Percentiles rank a stretch among this genome's conserved stretches.
Conservation (phyloP, 2,797 vertebrate genomes). For the Tarsius wallacei region DNA sequence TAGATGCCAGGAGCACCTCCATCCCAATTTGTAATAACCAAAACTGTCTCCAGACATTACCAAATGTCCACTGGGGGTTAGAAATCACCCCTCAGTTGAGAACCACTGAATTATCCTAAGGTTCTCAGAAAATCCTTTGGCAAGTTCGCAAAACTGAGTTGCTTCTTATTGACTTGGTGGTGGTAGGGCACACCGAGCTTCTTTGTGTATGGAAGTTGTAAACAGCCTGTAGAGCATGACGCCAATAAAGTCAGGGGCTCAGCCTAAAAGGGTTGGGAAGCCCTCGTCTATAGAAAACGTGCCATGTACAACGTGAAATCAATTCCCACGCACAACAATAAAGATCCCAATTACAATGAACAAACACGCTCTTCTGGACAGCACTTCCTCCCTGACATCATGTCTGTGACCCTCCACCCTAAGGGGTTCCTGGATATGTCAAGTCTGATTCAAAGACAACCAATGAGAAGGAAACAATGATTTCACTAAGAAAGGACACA, state of each 20-base stretch:
- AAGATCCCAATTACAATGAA: background rate
- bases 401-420: background rate
- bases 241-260: background rate
- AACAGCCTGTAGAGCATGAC: background rate
- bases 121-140: background rate
- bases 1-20: background rate
- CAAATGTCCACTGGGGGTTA: background rate
- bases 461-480: background rate
- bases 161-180: background rate
- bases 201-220: background rate
- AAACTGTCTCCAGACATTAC: background rate
- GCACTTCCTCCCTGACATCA: background rate
- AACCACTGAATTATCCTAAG: background rate
- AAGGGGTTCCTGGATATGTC: background rate
- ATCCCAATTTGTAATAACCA: background rate
- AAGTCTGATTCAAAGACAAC: conserved; percentile 15
- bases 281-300: background rate
- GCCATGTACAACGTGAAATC: background rate
- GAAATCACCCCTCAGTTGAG: background rate
- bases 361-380: background rate
- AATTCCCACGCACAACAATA: background rate
- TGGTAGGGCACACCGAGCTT: background rate
- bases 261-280: background rate
- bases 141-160: background rate
- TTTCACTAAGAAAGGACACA: background rate